Evolutionary conservation across 2,888 invertebrate genomes (phyloP).

Genomic region (Brachyopa scutellaris): DNA sequence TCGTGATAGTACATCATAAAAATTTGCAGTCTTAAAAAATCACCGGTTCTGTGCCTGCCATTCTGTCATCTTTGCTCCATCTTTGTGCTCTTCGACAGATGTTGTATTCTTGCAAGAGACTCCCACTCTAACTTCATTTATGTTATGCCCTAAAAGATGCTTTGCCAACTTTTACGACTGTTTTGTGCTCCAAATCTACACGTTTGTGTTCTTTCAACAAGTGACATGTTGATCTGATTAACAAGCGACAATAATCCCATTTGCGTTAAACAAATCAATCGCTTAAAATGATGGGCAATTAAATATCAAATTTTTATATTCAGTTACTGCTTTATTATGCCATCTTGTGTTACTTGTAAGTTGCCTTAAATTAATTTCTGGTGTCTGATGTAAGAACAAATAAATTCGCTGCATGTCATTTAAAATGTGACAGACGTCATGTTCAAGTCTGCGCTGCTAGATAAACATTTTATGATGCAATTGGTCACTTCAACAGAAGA

Average conservation of each 20-base stretch:
- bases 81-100: too few relatives aligned
- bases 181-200: neutral
- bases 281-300: conserved; percentile 11
- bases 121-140: too few relatives aligned
- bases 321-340: too few relatives aligned
- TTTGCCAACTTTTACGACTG: too few relatives aligned
- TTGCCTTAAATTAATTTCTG: too few relatives aligned
- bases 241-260: neutral
- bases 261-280: neutral
- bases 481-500: conserved; percentile 15
- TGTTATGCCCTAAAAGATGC: too few relatives aligned
- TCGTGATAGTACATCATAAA: too few relatives aligned
- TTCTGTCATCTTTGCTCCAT: too few relatives aligned
- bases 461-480: conserved; percentile 27
- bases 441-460: conserved; percentile 7
- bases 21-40: too few relatives aligned
- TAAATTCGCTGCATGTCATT: conserved; percentile 2
- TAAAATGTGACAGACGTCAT: conserved; percentile 18
- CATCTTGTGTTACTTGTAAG: too few relatives aligned
- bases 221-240: conserved; percentile 1
- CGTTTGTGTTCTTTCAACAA: neutral
- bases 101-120: too few relatives aligned
- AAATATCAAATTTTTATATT: neutral
- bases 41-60: too few relatives aligned
- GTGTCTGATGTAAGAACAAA: neutral